These are phyloP conservation scores for Rhinoderma darwinii DNA, from an alignment of 2,113 vertebrate genomes.

Conservation along the genomic window DNA sequence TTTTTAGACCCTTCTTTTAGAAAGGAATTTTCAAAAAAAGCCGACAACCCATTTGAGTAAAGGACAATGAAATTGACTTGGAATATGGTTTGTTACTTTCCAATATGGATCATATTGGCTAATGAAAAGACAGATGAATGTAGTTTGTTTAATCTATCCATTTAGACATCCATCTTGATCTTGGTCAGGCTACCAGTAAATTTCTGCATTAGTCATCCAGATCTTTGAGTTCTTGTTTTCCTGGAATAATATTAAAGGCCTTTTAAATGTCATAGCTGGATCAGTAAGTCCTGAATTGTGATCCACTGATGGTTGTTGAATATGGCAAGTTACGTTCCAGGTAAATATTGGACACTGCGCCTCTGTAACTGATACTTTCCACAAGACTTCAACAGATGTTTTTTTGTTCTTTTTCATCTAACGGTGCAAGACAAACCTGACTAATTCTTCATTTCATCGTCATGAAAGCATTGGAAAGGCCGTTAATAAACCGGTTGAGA, in stretches of 20 bases:
- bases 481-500: slow-evolving; percentile 16
- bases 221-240: not conserved
- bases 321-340: not conserved
- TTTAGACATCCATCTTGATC: not conserved
- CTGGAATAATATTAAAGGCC: slow-evolving; percentile 4
- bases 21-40: too few relatives aligned
- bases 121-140: not conserved
- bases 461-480: not conserved
- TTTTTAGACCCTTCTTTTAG: too few relatives aligned
- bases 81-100: not conserved
- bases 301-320: slow-evolving; percentile 11
- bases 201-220: not conserved
- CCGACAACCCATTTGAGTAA: too few relatives aligned
- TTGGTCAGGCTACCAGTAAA: not conserved
- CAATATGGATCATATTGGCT: not conserved
- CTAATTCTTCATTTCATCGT: slow-evolving; percentile 27
- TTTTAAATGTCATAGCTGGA: not conserved
- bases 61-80: too few relatives aligned
- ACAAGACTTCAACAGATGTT: slow-evolving; percentile 30
- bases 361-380: not conserved
- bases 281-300: not conserved
- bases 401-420: slow-evolving; percentile 6
- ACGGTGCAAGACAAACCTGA: not conserved
- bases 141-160: not conserved
- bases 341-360: not conserved